These are phyloP conservation scores for Drosophila sulfurigaster DNA, from an alignment of 1,140 invertebrate genomes.

Conservation along the genomic window DNA sequence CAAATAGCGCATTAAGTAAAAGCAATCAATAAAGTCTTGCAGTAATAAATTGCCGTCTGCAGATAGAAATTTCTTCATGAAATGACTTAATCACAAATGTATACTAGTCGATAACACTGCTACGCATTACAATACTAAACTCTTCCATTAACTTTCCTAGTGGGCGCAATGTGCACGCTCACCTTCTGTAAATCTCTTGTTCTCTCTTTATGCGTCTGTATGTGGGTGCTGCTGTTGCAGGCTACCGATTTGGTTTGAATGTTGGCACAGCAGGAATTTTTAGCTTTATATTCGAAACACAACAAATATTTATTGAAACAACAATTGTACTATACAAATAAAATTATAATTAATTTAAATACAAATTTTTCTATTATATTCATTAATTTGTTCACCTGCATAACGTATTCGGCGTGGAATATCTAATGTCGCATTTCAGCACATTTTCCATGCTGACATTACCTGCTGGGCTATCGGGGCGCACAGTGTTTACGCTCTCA, in stretches of 20 bases:
- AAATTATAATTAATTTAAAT: not conserved
- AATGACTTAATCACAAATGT: not conserved
- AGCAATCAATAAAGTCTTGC: not conserved
- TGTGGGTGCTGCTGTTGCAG: conserved; percentile 45
- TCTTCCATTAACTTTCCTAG: conserved; percentile 45
- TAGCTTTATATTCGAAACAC: not conserved
- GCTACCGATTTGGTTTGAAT: not conserved
- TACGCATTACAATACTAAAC: not conserved
- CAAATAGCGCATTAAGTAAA: not conserved
- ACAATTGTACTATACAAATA: not conserved
- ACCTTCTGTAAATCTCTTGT: conserved; percentile 43
- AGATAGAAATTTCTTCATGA: not conserved
- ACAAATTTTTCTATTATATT: not conserved
- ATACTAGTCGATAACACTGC: not conserved
- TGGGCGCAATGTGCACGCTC: conserved; percentile 41
- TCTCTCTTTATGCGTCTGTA: conserved; percentile 29
- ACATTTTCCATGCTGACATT: conserved; percentile 16
- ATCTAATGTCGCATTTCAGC: not conserved
- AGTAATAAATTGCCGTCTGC: not conserved
- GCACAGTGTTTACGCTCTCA: conserved; percentile 17
- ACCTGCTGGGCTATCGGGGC: conserved; percentile 15
- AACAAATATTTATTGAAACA: not conserved
- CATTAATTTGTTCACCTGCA: not conserved
- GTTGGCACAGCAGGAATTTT: conserved; percentile 21
- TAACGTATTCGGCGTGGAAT: not conserved